Evolutionary conservation across 2,113 vertebrate genomes (phyloP).

Genomic region (Thinocorus orbignyianus): DNA sequence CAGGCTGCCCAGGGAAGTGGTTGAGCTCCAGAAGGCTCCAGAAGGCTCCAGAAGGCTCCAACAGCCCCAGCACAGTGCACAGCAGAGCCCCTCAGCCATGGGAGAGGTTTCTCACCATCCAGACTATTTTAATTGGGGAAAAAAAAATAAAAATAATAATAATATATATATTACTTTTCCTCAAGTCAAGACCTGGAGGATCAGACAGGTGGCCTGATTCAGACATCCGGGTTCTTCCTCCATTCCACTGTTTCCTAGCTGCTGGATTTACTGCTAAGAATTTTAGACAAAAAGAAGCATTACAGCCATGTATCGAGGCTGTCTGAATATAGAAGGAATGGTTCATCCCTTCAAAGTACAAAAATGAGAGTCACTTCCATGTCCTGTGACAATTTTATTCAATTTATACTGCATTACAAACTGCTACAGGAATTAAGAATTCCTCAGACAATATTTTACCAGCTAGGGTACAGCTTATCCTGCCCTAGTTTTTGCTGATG

Average conservation of each 20-base stretch:
- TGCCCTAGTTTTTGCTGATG: constrained; percentile 27
- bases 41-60: background rate
- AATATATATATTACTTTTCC: background rate
- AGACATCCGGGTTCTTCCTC: background rate
- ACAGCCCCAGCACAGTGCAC: too few species aligned
- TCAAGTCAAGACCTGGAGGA: background rate
- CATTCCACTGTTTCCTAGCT: background rate
- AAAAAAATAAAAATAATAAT: background rate
- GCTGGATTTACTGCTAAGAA: background rate
- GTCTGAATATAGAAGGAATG: background rate
- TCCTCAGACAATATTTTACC: background rate
- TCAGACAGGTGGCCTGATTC: background rate
- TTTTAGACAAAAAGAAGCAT: background rate
- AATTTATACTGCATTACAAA: background rate
- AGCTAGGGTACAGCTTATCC: background rate
- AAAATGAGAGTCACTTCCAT: background rate
- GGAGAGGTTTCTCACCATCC: background rate
- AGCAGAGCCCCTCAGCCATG: background rate
- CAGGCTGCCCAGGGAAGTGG: too few species aligned
- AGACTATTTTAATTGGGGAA: background rate
- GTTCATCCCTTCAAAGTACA: background rate
- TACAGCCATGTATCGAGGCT: background rate
- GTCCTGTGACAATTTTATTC: background rate
- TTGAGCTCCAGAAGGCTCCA: background rate
- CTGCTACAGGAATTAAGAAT: background rate